A percentile compares a stretch with the other conserved stretches of the same genome.
phyloP scores from a whole-genome alignment of 2,888 invertebrate genomes.

The Ametastegia equiseti region DNA sequence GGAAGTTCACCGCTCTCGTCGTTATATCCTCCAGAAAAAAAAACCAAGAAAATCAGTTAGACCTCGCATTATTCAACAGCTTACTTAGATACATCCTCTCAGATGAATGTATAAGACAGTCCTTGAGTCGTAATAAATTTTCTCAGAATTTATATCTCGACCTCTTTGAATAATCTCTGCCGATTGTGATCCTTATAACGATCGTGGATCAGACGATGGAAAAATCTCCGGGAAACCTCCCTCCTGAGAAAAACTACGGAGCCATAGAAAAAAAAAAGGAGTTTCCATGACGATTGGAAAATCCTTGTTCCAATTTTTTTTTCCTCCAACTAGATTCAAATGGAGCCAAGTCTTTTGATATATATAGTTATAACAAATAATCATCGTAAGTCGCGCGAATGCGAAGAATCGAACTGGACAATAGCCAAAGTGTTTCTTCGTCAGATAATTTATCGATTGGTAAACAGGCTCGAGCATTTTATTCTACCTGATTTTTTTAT shows the following conservation, averaged over 20 bases:
- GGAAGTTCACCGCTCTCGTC: no score
- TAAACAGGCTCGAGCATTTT: neutral
- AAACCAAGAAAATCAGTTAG: neutral
- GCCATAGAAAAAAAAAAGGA: no score
- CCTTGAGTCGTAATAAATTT: constrained; percentile 9
- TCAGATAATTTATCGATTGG: neutral
- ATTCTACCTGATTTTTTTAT: neutral
- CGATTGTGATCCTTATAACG: no score
- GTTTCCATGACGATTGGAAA: no score
- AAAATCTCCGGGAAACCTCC: neutral
- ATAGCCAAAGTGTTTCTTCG: constrained; percentile 14
- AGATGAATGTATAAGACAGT: neutral
- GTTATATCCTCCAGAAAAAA: neutral
- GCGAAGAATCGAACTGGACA: constrained; percentile 34
- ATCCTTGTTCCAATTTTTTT: no score
- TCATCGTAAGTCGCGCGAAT: no score
- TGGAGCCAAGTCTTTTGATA: no score
- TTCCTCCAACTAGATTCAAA: no score
- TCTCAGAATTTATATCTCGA: neutral
- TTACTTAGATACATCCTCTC: neutral
- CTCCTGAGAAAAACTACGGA: no score
- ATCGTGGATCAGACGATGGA: neutral
- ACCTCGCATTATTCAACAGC: constrained; percentile 33
- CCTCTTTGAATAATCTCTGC: no score
- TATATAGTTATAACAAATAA: no score